Conservation (phyloP, 2,797 vertebrate genomes). For the Mastacembelus armatus region DNA sequence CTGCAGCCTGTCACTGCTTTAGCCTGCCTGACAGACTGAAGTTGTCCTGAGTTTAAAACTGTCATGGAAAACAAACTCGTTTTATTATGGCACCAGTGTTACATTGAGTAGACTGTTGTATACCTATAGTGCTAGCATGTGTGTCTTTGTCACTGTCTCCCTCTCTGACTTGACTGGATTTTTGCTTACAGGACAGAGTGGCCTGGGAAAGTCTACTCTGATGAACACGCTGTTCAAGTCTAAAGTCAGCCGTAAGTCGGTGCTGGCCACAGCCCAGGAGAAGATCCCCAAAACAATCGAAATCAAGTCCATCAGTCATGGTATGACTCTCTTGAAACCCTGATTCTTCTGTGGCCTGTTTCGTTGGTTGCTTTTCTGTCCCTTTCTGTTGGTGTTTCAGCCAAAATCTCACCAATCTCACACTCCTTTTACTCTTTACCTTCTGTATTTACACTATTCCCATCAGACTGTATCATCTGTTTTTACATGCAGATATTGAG, state of each 20-base stretch:
- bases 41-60: constrained; percentile 9
- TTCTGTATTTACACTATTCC: neutral
- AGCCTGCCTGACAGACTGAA: neutral
- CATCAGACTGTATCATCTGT: neutral
- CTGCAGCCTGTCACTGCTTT: constrained; percentile 41
- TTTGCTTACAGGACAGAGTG: constrained; percentile 90
- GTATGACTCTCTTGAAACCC: constrained; percentile 70
- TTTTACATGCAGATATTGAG: constrained; percentile 88
- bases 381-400: constrained; percentile 3
- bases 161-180: constrained; percentile 1
- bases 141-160: constrained; percentile 5
- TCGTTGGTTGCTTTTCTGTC: neutral
- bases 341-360: neutral
- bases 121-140: neutral
- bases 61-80: constrained; percentile 6
- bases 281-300: constrained; percentile 97
- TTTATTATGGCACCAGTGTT: constrained; percentile 19
- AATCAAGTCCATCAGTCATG: constrained; percentile 97
- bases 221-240: constrained; percentile 99
- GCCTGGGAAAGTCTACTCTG: constrained; percentile 96
- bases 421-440: neutral
- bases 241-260: constrained; percentile 97
- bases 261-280: constrained; percentile 89
- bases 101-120: neutral
- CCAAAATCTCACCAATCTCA: neutral